Conservation (phyloP, 1,140 invertebrate species). For the Aphelenchoides fujianensis region DNA sequence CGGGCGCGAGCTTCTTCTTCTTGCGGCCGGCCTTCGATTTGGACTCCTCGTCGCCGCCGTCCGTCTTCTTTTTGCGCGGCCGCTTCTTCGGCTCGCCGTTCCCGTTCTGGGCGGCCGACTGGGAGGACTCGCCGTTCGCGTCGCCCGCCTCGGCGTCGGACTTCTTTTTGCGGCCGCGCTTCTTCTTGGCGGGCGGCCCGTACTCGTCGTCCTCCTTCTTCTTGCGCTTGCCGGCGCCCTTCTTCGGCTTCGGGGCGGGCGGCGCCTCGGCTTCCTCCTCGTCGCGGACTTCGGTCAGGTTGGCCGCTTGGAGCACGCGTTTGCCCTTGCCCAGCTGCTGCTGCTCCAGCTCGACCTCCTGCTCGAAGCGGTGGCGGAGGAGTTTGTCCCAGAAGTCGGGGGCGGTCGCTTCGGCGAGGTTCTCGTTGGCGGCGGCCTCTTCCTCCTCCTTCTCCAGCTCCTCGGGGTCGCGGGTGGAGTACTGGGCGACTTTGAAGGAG, state of each 20-base stretch:
- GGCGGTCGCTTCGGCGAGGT: conserved; percentile 94
- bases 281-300: too few species aligned
- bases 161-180: conserved; percentile 14
- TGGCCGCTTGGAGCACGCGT: conserved; percentile 78
- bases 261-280: not conserved
- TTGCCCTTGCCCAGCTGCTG: conserved; percentile 78
- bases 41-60: not conserved
- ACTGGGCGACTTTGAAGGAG: conserved; percentile 91
- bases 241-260: not conserved
- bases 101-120: not conserved
- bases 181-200: not conserved
- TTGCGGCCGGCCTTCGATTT: not conserved
- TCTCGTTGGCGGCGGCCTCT: conserved; percentile 80
- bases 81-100: not conserved
- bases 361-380: conserved; percentile 95
- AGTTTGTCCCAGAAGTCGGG: conserved; percentile 99
- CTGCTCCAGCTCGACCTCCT: conserved; percentile 95
- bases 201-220: conserved; percentile 6
- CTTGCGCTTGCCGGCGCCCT: not conserved
- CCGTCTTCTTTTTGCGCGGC: not conserved
- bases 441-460: conserved; percentile 83
- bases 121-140: not conserved
- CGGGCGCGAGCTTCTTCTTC: not conserved
- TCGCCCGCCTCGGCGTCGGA: not conserved
- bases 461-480: conserved; percentile 71